These are phyloP conservation scores for Vulpes lagopus DNA, from an alignment of 2,113 vertebrate species.

Conservation along the genomic window DNA sequence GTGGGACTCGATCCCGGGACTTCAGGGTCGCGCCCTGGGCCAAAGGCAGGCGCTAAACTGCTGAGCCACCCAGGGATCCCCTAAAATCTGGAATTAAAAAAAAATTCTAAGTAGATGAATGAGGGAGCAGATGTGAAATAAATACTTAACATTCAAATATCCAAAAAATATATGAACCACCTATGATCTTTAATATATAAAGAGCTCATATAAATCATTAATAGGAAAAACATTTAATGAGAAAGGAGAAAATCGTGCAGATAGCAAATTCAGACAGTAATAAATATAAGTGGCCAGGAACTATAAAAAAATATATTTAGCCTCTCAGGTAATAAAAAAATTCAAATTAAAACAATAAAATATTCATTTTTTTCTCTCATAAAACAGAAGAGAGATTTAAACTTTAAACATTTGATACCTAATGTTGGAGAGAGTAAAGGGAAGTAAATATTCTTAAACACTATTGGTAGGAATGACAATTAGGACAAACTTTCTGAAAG, in stretches of 20 bases:
- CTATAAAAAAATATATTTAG: not conserved
- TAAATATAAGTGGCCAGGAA: not conserved
- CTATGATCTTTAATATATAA: not conserved
- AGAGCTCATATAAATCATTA: not conserved
- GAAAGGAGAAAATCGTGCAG: not conserved
- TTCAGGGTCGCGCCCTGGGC: too few relatives aligned
- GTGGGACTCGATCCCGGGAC: too few relatives aligned
- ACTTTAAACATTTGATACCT: not conserved
- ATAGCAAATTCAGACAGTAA: not conserved
- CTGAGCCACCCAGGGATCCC: too few relatives aligned
- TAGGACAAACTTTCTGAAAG: not conserved
- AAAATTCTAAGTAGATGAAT: not conserved
- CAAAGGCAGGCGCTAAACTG: too few relatives aligned
- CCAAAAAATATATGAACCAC: not conserved
- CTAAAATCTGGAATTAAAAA: too few relatives aligned
- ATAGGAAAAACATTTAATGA: not conserved
- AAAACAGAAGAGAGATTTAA: not conserved
- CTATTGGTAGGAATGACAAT: too few relatives aligned
- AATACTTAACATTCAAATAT: not conserved
- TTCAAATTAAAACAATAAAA: not conserved
- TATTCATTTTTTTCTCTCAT: not conserved
- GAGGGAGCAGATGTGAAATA: not conserved
- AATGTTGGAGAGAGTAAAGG: not conserved
- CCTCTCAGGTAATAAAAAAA: not conserved
- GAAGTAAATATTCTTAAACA: not conserved